Evolutionary conservation across 2,888 invertebrate species (phyloP).

Genomic region (Drosophila kanekoi): DNA sequence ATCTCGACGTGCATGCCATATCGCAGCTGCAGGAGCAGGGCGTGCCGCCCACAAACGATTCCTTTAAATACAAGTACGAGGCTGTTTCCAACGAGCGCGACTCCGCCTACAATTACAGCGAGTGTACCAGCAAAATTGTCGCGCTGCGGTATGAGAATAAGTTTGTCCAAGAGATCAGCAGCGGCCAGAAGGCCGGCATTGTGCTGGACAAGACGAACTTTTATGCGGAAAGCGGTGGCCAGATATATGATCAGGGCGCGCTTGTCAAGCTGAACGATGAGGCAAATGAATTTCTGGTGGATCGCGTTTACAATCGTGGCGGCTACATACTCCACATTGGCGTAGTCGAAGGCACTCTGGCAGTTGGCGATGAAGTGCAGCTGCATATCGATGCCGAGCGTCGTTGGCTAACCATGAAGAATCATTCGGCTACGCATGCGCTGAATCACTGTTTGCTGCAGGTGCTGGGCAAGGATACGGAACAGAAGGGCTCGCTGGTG

Average conservation of each 20-base stretch:
- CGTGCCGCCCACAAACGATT: slow-evolving; percentile 94
- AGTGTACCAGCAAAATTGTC: slow-evolving; percentile 91
- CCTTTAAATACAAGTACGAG: slow-evolving; percentile 95
- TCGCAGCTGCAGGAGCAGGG: slow-evolving; percentile 93
- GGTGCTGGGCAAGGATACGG: slow-evolving; percentile 95
- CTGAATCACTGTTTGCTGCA: slow-evolving; percentile 96
- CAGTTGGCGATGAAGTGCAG: slow-evolving; percentile 93
- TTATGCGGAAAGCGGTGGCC: slow-evolving; percentile 99
- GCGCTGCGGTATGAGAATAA: slow-evolving; percentile 92
- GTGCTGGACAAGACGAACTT: slow-evolving; percentile 96
- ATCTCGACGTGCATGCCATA: slow-evolving; percentile 97
- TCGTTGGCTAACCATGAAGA: slow-evolving; percentile 97
- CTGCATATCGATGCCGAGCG: slow-evolving; percentile 94
- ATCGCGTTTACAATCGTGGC: slow-evolving; percentile 96
- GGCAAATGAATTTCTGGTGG: slow-evolving; percentile 95
- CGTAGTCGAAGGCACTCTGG: slow-evolving; percentile 92
- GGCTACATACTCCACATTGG: slow-evolving; percentile 98
- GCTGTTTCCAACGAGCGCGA: slow-evolving; percentile 88
- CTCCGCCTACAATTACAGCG: slow-evolving; percentile 91
- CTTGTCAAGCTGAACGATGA: slow-evolving; percentile 93
- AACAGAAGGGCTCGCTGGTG: slow-evolving; percentile 98
- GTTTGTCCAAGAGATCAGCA: slow-evolving; percentile 93
- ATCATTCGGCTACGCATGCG: slow-evolving; percentile 99
- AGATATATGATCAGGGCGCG: slow-evolving; percentile 98
- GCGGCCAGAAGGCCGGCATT: slow-evolving; percentile 96